Evolutionary conservation across 1,140 invertebrate genomes (phyloP), one percentile per base, ranked within the genome.

Genomic region (Drosophila lacertosa): DNA sequence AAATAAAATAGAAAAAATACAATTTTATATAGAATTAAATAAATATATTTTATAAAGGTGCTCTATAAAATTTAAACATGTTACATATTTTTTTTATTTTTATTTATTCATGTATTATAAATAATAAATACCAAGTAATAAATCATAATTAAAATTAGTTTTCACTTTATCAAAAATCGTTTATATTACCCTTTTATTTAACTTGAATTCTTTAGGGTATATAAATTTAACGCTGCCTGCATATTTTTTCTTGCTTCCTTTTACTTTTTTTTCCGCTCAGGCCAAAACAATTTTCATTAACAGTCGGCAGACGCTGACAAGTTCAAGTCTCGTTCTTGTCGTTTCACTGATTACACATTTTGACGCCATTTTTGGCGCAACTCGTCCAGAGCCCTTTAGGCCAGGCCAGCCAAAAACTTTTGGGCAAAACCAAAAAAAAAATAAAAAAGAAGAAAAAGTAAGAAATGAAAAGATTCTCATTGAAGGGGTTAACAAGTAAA

Each of bases 401-500:
- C 69, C 63, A 81, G 7, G 35, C 16, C 39, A 59, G 77, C n/a
- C n/a, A 45, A 77, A 80, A 79, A 80, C 37, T 76, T 84, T 74
- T 62, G 20, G 26, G 26, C 63, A 44, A 45, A 42, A 20, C 20
- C 3, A 62, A 4, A 13, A 24, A 16, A 37, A 24, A 24, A 45
- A 73, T 44, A 57, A 59, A 65, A 59, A 64, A 42, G 51, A 60
- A 63, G 11, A 59, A 58, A 59, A 64, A 42, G 51, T 57, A 63
- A 10, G 54, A 58, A 69, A 67, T 68, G 58, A 57, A 69, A 64
- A 50, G 77, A 86, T 88, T 77, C 82, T 74, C 74, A 88, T 77
- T 86, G 82, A 88, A 77, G 74, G 81, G 77, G 82, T 81, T 88
- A 88, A 86, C 82, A 77, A 86, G 81, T 44, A 77, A 86, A 88